Base-by-base conservation (phyloP, 2,888 invertebrate genomes). In the Ferrisia virgata region DNA sequence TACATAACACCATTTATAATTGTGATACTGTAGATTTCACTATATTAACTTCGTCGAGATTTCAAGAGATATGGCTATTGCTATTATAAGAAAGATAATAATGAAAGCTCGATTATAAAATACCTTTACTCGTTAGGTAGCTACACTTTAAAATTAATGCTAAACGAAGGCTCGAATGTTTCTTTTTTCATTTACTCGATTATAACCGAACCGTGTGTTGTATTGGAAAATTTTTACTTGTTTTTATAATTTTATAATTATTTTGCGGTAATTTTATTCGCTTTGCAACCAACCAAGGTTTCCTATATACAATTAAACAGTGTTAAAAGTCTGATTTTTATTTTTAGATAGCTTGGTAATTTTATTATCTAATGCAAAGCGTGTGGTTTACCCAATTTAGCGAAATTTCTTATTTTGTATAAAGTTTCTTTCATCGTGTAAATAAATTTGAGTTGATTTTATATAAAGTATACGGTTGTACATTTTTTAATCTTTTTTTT, bases 311-410 rank as follows among this genome's bases (percentile, higher is more conserved):
- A 72, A 72, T 72, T 72, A 72, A 72, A 72, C 72, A 72, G 72
- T 33, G 72, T 72, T 72, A 72, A 72, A 72, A 72, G 72, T 72
- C 72, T 72, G 72, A 72, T 72, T 72, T 72, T 72, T 33, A 72
- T 72, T 72, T 72, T 72, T 72, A 72, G 72, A 72, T 72, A 72
- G 72, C 72, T 72, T 72, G 33, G 72, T 72, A 72, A 72, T 72
- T 72, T 72, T 72, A 47, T 47, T 47, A 72, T 72, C 33, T 72
- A 72, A 33, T 33, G 72, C 72, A 72, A 72, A 72, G 72, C 33
- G 72, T 72, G 31, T 72, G 31, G 25, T 72, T 72, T 40, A 40
- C 43, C 79, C 25, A 69, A 79, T 40, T 36, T 79, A 40, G 25
- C 36, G 79, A 79, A 76, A 79, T 79, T 40, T 40, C 79, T 79